Evolutionary conservation across 2,113 vertebrate species (phyloP), one percentile per base, ranked within the genome.

Genomic region (Tetraodon nigroviridis): DNA sequence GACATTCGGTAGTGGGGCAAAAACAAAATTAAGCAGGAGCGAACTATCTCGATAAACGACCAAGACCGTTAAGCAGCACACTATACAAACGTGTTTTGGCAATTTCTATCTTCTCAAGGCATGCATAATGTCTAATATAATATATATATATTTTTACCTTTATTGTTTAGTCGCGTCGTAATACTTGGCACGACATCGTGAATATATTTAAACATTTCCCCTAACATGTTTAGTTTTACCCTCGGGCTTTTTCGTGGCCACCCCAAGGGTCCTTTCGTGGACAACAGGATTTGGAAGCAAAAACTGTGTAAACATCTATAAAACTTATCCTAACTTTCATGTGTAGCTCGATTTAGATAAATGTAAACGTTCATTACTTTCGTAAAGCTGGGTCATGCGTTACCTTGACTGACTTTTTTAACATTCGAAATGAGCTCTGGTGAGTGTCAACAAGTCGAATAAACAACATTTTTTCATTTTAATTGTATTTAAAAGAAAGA

Each of bases 371-470:
- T 6, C 15, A 16, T 20, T 40, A n/a, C 8, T 3, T 5, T 47
- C 12, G 24, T 8, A 6, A 51, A 8, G 1, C 32, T 0, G 49
- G 51, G 2, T 14, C 10, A 53, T 69, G 63, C 11, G 47, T 41
- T 12, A 16, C 15, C 8, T 21, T 37, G 29, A 59, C 61, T 70
- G 47, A 37, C 45, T 59, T 32, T 32, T 50, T 20, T 7, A 24
- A 55, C 55, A 22, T 59, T 19, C 7, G 52, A 50, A 20, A 88
- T 88, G 86, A 73, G 66, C 50, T 59, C 73, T 1, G 86, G 86
- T 88, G 76, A 84, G 83, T 81, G 32, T 37, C 32, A 37, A 37
- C 32, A 37, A 37, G 32, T 37, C 7, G 32, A 11, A 8, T 8
- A 37, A 37, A 37, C 32, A 37, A 37, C 8, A 32, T 4, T 37